Base-by-base conservation (phyloP, 2,113 vertebrate genomes). In the Sceloporus tristichus region DNA sequence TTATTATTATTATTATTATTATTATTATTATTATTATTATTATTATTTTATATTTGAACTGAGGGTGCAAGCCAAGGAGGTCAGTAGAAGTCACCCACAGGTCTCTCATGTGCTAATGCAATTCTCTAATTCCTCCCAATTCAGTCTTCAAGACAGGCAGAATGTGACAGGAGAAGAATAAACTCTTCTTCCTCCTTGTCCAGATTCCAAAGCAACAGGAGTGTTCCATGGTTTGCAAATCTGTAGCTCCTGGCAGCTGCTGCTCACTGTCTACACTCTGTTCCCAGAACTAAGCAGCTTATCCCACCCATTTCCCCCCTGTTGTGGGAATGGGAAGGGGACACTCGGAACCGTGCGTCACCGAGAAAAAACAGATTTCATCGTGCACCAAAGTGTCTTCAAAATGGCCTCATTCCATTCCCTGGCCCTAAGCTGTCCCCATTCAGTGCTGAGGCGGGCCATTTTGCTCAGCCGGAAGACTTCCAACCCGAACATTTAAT, bases 211-310 rank as follows among this genome's bases (percentile, higher is more conserved):
- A 48, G 11, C 48, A 82, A 82, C 42, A 27, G 62, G 62, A 11
- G 21, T 68, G 40, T 34, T 34, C 54, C 27, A 21, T 19, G n/a
- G 54, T 13, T 40, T 40, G 73, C 23, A 18, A 56, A 27, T 21
- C 71, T 75, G 40, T 74, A 75, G 71, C 54, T 82, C 83, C 68
- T 38, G 59, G 34, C 71, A 59, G 71, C 83, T 62, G 54, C 71
- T 71, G 66, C 82, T 71, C 48, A 48, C 27, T n/a, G 9, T 54
- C 66, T 70, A 9, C 14, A 56, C n/a, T 75, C 21, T 62, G 59
- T 85, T 75, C 38, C n/a, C 34, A 62, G 34, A 23, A 16, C 48
- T 48, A 34, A 34, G 34, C 1, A 34, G 34, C 34, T 34, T 34
- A 34, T 34, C 1, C 1, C 34, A 34, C 1, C 34, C 34, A 34